Evolutionary conservation across 2,888 invertebrate genomes (phyloP).

Genomic region (Brachycybe producta): DNA sequence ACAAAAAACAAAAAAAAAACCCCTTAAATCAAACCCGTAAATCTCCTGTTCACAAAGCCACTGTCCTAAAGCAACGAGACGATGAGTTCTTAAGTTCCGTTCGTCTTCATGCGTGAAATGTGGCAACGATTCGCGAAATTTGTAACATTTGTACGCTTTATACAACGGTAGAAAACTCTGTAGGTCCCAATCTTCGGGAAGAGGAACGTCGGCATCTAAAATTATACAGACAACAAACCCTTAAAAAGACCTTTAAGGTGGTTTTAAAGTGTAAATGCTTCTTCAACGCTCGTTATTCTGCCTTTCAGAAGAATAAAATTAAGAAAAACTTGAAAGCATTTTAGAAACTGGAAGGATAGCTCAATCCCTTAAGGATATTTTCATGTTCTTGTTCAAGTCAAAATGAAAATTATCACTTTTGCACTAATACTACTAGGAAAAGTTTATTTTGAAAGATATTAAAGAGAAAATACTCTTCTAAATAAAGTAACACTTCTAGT

Average conservation of each 20-base stretch:
- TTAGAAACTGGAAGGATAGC: no score
- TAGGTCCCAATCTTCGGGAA: conserved; percentile 65
- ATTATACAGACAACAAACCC: conserved; percentile 20
- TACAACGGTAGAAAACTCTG: conserved; percentile 63
- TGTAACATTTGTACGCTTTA: conserved; percentile 31
- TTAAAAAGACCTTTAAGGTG: conserved; percentile 11
- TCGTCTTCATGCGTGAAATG: conserved; percentile 27
- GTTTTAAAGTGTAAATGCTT: no score
- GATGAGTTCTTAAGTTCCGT: conserved; percentile 29
- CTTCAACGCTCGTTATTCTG: no score
- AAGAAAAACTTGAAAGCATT: no score
- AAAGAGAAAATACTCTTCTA: no score
- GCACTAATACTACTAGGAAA: no score
- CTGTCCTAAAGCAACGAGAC: conserved; percentile 31
- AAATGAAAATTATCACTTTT: no score
- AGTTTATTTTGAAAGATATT: no score
- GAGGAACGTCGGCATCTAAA: conserved; percentile 49
- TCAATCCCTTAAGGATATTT: no score
- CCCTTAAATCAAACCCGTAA: conserved; percentile 17
- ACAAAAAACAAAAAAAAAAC: not conserved
- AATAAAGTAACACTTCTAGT: no score
- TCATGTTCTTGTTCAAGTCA: not conserved
- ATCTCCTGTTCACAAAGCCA: conserved; percentile 29
- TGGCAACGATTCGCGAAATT: conserved; percentile 28
- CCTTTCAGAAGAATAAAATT: no score